Evolutionary conservation across 2,888 invertebrate species (phyloP), one percentile per base, ranked within the genome.

Genomic region (Schizaphis graminum): DNA sequence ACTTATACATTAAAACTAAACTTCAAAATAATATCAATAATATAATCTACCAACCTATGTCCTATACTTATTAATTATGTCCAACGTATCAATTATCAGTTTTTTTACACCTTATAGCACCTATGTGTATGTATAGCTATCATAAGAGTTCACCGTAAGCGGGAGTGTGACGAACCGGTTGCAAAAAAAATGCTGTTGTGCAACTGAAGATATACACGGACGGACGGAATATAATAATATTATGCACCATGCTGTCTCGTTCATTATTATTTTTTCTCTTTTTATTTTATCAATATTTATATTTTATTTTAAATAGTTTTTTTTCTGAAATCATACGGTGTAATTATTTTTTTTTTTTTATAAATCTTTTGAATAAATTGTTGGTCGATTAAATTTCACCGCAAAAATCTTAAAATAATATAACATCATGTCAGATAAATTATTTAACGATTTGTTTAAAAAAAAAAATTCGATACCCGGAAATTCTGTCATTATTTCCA

Each of bases 101-200:
- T 61, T 61, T 61, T 47, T 61, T 47, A 89, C 47, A 47, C 61
- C 47, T n/a, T 61, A 61, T 61, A 89, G 3, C 8, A 53, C 35
- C 67, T 77, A 35, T n/a, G n/a, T 67, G 49, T 53, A 13, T 16
- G 3, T 53, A 3, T 53, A 61, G 11, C 11, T n/a, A n/a, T 26
- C n/a, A 28, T 89, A 89, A 57, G 44, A 89, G 57, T 89, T 57
- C 41, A 57, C 16, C 11, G 49, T 57, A 61, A 57, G 67, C 26
- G 47, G 13, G 47, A 44, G 91, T 77, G 49, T 49, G 91, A 0
- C 35, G 91, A 91, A 77, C 53, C 53, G 77, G 77, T 91, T 53
- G 91, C 91, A 91, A 26, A 91, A 91, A 86, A 86, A 28, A 77
- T 49, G 35, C 77, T 91, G 91, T 91, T 91, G 77, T 91, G 77